Conservation (phyloP, 2,888 invertebrate species). For the Leptinotarsa rubiginosa region DNA sequence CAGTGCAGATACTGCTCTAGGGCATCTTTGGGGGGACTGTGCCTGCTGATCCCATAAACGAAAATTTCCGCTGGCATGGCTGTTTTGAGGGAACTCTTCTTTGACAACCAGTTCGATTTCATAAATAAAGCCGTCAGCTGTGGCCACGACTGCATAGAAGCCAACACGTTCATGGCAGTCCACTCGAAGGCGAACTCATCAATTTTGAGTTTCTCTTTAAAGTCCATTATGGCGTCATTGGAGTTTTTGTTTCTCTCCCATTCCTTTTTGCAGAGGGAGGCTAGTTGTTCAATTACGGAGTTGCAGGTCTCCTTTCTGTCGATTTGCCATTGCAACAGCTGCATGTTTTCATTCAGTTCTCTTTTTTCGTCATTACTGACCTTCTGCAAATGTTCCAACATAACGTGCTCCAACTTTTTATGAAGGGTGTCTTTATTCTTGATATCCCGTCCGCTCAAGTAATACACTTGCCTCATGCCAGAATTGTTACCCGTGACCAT, state of each 20-base stretch:
- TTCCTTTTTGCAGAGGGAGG: constrained; percentile 55
- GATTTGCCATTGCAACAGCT: constrained; percentile 59
- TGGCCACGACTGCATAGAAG: constrained; percentile 57
- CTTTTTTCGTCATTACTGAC: constrained; percentile 52
- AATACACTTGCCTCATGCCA: constrained; percentile 56
- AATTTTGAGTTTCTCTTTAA: constrained; percentile 59
- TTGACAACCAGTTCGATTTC: constrained; percentile 70
- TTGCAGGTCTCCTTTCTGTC: constrained; percentile 51
- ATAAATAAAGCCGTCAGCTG: constrained; percentile 56
- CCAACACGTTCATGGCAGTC: constrained; percentile 59
- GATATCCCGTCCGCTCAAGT: constrained; percentile 54
- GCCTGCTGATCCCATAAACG: constrained; percentile 57
- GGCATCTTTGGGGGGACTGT: constrained; percentile 64
- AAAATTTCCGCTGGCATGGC: constrained; percentile 57
- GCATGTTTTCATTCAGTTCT: constrained; percentile 54
- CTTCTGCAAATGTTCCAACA: constrained; percentile 53
- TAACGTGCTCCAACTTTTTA: constrained; percentile 55
- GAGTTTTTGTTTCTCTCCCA: constrained; percentile 50
- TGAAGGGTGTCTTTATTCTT: constrained; percentile 50
- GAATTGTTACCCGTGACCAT: constrained; percentile 64
- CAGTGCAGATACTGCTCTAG: constrained; percentile 61
- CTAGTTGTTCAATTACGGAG: constrained; percentile 58
- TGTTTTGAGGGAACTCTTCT: constrained; percentile 59
- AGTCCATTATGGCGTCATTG: constrained; percentile 53
- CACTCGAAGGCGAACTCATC: constrained; percentile 62